Percentiles rank a stretch among this genome's conserved stretches.
Evolutionary conservation across 2,113 vertebrate genomes (phyloP).

Genomic region (Nannobrachium achirus): DNA sequence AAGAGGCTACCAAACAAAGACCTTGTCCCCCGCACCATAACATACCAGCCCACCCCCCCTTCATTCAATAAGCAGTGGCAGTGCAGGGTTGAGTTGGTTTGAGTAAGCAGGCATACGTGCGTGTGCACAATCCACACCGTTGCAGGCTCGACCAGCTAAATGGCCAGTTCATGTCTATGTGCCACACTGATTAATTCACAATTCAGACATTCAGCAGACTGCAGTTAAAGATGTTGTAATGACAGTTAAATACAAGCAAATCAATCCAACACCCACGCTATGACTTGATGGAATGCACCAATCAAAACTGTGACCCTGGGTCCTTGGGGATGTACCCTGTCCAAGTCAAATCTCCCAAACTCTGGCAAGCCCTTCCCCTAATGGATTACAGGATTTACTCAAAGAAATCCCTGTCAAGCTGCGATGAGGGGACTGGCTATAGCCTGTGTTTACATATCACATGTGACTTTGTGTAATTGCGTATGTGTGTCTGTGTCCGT

Average conservation of each 20-base stretch:
- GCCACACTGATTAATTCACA: neutral
- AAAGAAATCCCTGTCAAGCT: conserved; percentile 66
- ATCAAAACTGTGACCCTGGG: conserved; percentile 30
- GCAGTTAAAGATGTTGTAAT: too few relatives aligned
- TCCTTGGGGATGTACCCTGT: conserved; percentile 12
- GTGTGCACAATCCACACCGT: conserved; percentile 39
- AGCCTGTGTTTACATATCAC: conserved; percentile 29
- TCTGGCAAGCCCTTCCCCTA: conserved; percentile 40
- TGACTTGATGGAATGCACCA: conserved; percentile 29
- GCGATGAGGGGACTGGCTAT: conserved; percentile 38
- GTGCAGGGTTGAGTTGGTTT: conserved; percentile 63
- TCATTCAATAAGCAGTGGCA: conserved; percentile 50
- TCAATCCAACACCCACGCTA: neutral
- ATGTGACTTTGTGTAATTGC: neutral
- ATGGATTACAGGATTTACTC: conserved; percentile 74
- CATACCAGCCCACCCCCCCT: conserved; percentile 72
- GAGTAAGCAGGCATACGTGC: conserved; percentile 61
- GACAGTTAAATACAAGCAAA: too few relatives aligned
- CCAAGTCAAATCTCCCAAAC: conserved; percentile 62
- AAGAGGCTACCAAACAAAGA: conserved; percentile 76
- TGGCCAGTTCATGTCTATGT: neutral
- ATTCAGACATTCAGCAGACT: neutral
- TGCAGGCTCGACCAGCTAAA: conserved; percentile 16
- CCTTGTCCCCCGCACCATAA: conserved; percentile 73
- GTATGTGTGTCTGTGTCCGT: conserved; percentile 5